Base-by-base conservation (phyloP, 2,888 invertebrate species). In the Acrobasis repandana region DNA sequence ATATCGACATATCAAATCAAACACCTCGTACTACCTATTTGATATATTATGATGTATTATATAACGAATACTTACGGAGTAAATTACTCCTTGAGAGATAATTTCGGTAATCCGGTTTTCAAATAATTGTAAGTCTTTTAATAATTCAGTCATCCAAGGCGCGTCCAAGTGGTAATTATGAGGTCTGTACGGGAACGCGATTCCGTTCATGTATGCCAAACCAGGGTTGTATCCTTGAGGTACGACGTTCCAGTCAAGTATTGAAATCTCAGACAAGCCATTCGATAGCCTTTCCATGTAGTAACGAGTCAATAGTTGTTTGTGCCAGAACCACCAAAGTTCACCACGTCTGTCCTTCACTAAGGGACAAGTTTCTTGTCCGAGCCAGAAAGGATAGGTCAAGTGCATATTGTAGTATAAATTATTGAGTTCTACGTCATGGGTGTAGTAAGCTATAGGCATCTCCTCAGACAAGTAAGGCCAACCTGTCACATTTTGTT, bases 271-370 rank as follows among this genome's bases (percentile, higher is more conserved):
- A n/a, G 94, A 94, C 56, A 95, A 89, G 64, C 94, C 94, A 75
- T 95, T 94, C 10, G 95, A 94, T 61, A 96, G 85, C 80, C 96
- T 94, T 80, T 96, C 96, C 86, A 96, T 90, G 77, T 96, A 95
- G 84, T 96, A 96, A 67, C 95, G 94, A 64, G 95, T 93, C 67
- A 96, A 71, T 14, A 96, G 72, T 82, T 96, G 95, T 74, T 95
- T 95, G 74, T 95, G 94, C 64, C 93, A 79, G 80, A 93, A 94
- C 80, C 95, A 94, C 85, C 93, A 95, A 62, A 88, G 83, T 83
- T 95, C 95, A 59, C 95, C 95, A 71, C 95, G 94, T 64, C 90
- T 91, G 72, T 94, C 94, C 69, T 93, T 93, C 47, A 85, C 75
- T 58, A 93, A 76, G 64, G 92, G 86, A 67, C 92, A 93, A 56